Evolutionary conservation across 2,888 invertebrate genomes (phyloP).

Genomic region (Tiliacea citrago): DNA sequence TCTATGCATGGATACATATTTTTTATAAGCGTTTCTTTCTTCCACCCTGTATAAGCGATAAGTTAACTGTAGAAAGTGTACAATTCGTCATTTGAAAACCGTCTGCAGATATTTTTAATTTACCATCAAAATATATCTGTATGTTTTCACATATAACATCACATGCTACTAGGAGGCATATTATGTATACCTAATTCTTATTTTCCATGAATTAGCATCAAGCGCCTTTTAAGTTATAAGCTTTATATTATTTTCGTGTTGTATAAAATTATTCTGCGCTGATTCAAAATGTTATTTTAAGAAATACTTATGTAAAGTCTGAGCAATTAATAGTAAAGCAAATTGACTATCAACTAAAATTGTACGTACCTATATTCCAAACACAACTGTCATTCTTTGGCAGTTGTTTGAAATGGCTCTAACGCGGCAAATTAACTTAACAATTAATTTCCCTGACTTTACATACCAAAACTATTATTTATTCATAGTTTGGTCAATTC

Average conservation of each 20-base stretch:
- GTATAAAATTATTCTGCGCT: neutral
- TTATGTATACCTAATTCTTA: neutral
- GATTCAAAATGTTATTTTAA: neutral
- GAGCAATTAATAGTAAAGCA: neutral
- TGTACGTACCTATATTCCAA: neutral
- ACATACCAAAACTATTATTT: neutral
- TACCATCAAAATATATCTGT: constrained; percentile 1
- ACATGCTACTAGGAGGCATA: constrained; percentile 23
- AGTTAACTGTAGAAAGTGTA: neutral
- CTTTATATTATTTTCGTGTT: neutral
- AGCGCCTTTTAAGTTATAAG: neutral
- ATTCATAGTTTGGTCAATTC: neutral
- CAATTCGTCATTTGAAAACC: neutral
- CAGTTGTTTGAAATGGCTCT: neutral
- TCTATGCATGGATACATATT: neutral
- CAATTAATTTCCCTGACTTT: neutral
- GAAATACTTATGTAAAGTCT: neutral
- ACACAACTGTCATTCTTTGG: neutral
- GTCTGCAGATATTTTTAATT: neutral
- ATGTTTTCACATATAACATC: constrained; percentile 21
- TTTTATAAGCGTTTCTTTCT: neutral
- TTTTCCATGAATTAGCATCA: constrained; percentile 8
- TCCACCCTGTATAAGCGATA: constrained; percentile 6
- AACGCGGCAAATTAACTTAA: neutral
- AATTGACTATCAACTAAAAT: neutral